Conservation (phyloP, 2,113 vertebrate species). For the Toxostoma redivivum region DNA sequence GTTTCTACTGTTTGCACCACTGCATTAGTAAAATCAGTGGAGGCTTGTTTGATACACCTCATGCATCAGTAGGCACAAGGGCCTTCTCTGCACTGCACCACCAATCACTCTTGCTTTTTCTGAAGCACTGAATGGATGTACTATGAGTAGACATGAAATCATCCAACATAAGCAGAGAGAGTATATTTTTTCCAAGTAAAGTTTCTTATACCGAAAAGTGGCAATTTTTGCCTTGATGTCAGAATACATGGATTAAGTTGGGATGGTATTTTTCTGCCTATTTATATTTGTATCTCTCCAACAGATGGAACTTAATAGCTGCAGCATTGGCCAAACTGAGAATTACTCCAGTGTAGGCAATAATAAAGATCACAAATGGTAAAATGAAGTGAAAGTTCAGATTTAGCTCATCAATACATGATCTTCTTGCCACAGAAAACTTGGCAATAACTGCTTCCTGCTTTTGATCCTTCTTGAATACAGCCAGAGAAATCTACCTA, state of each 20-base stretch:
- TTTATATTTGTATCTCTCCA: neutral
- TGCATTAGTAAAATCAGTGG: neutral
- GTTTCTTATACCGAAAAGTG: neutral
- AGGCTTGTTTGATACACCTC: neutral
- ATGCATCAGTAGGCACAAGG: neutral
- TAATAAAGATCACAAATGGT: neutral
- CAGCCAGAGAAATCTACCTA: neutral
- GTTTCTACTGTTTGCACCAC: neutral
- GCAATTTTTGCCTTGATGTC: neutral
- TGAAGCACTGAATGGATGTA: neutral
- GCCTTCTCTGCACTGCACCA: neutral
- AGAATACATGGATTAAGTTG: neutral
- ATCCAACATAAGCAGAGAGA: neutral
- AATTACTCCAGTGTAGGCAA: conserved; percentile 10
- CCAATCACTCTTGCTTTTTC: neutral
- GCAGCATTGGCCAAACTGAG: neutral
- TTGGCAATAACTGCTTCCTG: neutral
- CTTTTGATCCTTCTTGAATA: neutral
- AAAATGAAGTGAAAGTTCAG: conserved; percentile 20
- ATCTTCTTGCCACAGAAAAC: neutral
- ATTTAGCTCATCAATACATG: neutral
- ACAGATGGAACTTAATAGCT: conserved; percentile 19
- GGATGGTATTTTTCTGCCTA: neutral
- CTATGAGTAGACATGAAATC: neutral
- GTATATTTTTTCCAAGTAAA: neutral